phyloP scores from a whole-genome alignment of 2,888 invertebrate genomes.

The Andrena hattorfiana region DNA sequence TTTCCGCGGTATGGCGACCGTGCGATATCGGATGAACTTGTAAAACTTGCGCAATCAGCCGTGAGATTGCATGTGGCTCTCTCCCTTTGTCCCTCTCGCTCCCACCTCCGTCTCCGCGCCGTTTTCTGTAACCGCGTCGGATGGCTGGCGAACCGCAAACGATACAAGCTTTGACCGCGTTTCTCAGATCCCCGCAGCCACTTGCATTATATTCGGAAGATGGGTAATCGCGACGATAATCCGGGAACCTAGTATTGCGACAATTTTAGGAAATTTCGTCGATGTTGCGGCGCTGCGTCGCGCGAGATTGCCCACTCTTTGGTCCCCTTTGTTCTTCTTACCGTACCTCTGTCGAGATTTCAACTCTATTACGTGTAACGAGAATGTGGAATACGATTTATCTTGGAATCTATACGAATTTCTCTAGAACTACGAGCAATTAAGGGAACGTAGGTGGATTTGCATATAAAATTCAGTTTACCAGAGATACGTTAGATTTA shows the following conservation, averaged over 20 bases:
- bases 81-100: constrained; percentile 22
- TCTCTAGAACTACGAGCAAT: neutral
- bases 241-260: neutral
- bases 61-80: constrained; percentile 74
- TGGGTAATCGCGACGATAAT: constrained; percentile 27
- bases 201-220: constrained; percentile 35
- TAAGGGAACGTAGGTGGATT: too few relatives aligned
- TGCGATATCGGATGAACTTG: constrained; percentile 75
- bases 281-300: neutral
- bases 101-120: neutral
- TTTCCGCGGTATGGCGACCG: constrained; percentile 49
- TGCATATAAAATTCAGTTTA: too few relatives aligned
- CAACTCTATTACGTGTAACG: neutral
- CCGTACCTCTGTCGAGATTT: neutral
- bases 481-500: too few relatives aligned
- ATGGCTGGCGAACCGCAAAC: constrained; percentile 51
- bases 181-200: constrained; percentile 16
- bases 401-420: neutral
- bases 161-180: constrained; percentile 32
- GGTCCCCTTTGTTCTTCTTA: neutral
- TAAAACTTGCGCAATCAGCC: constrained; percentile 79
- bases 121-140: constrained; percentile 42
- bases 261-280: constrained; percentile 24
- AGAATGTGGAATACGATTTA: neutral
- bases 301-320: neutral